phyloP scores from a whole-genome alignment of 2,888 invertebrate species.

The Drosophila paranaensis region DNA sequence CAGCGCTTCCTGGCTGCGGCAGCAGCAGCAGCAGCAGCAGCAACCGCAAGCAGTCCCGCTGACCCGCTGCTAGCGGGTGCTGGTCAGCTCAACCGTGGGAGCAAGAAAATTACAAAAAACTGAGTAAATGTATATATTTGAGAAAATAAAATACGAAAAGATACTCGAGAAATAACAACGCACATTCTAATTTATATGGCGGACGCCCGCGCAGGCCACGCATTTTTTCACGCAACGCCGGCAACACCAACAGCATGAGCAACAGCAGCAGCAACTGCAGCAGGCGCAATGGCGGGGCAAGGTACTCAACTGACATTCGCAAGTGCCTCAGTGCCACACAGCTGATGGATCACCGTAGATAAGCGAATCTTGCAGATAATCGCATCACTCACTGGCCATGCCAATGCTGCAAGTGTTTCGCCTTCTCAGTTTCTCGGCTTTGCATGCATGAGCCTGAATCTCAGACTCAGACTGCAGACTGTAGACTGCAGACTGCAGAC shows the following conservation, averaged over 20 bases:
- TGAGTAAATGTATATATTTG: slow-evolving; percentile 16
- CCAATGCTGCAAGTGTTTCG: slow-evolving; percentile 69
- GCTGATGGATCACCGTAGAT: slow-evolving; percentile 83
- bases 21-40: slow-evolving; percentile 18
- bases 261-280: slow-evolving; percentile 4
- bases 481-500: slow-evolving; percentile 4
- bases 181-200: slow-evolving; percentile 78
- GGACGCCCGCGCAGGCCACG: slow-evolving; percentile 77
- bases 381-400: slow-evolving; percentile 81
- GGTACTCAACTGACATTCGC: slow-evolving; percentile 60
- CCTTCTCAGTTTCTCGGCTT: slow-evolving; percentile 67
- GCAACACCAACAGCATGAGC: neutral
- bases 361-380: slow-evolving; percentile 83
- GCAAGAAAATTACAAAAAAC: slow-evolving; percentile 36
- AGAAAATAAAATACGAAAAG: slow-evolving; percentile 17
- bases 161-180: slow-evolving; percentile 41
- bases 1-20: slow-evolving; percentile 70
- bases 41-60: slow-evolving; percentile 49
- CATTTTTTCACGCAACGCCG: slow-evolving; percentile 72
- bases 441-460: slow-evolving; percentile 48
- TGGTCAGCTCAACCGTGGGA: slow-evolving; percentile 78
- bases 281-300: slow-evolving; percentile 15
- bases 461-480: slow-evolving; percentile 15
- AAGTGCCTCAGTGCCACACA: slow-evolving; percentile 66
- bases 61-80: slow-evolving; percentile 74